Percentiles rank a stretch among this genome's conserved stretches.
phyloP scores from a whole-genome alignment of 2,888 invertebrate species.

The Mythimna pallens region DNA sequence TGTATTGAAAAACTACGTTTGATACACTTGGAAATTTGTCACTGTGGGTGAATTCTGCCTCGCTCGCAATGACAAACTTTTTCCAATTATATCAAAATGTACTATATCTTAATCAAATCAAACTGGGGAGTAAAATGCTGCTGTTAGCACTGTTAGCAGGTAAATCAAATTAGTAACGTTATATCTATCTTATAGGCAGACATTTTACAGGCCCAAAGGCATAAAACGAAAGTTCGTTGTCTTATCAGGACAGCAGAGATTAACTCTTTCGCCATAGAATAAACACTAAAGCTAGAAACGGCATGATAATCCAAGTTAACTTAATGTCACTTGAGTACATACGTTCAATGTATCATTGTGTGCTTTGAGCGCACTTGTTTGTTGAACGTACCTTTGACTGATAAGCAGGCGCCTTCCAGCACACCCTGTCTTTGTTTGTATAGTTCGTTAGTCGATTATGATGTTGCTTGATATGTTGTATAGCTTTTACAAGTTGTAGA shows the following conservation, averaged over 20 bases:
- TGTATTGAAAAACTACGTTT: too few species aligned
- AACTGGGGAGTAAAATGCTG: conserved; percentile 9
- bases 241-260: conserved; percentile 54
- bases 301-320: conserved; percentile 61
- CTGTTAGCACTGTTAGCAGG: not conserved
- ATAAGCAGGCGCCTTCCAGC: conserved; percentile 78
- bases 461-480: conserved; percentile 11
- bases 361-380: conserved; percentile 72
- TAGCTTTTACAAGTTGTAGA: conserved; percentile 16
- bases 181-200: not conserved
- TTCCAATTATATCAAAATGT: too few species aligned
- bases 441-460: conserved; percentile 43
- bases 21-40: too few species aligned
- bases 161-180: not conserved
- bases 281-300: conserved; percentile 67
- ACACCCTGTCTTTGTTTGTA: conserved; percentile 56
- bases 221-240: conserved; percentile 48
- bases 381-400: conserved; percentile 86
- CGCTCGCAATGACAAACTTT: too few species aligned
- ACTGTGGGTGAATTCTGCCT: too few species aligned
- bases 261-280: conserved; percentile 50
- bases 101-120: not conserved
- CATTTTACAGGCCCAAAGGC: conserved; percentile 9
- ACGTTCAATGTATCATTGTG: conserved; percentile 62
- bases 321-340: conserved; percentile 57